phyloP scores from a whole-genome alignment of 2,888 invertebrate genomes.

The Zaprionus bogoriensis region DNA sequence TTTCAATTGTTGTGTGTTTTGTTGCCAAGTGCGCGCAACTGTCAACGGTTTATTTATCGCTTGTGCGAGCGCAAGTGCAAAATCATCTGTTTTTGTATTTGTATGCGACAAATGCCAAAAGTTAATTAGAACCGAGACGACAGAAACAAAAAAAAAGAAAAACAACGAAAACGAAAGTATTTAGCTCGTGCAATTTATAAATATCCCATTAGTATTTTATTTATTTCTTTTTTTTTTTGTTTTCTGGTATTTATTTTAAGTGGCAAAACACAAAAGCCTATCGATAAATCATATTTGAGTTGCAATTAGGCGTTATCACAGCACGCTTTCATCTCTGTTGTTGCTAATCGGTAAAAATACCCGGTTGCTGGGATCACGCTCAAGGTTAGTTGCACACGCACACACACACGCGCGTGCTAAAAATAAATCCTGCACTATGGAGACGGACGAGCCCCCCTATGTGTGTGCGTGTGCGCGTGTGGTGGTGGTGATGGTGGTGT shows the following conservation, averaged over 20 bases:
- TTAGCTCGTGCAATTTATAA: not conserved
- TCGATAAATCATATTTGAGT: not conserved
- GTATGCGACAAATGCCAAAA: not conserved
- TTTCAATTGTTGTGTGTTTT: not conserved
- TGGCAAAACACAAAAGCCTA: not conserved
- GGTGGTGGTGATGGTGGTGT: no score
- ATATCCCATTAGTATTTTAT: not conserved
- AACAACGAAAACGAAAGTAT: conserved; percentile 1
- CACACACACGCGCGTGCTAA: not conserved
- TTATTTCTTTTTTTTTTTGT: not conserved
- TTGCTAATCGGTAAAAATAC: not conserved
- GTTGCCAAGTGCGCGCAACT: conserved; percentile 35
- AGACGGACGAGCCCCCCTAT: not conserved
- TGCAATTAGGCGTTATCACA: not conserved
- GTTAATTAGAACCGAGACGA: not conserved
- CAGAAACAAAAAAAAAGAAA: no score
- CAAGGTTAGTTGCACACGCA: not conserved
- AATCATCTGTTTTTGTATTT: conserved; percentile 38
- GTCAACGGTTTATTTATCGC: conserved; percentile 12
- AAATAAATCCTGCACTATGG: not conserved
- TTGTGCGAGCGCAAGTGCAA: not conserved
- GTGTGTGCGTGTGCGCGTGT: not conserved
- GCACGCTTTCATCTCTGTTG: not conserved
- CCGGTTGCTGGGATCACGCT: conserved; percentile 2
- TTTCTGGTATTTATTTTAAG: no score